Percentiles rank a stretch among this genome's conserved stretches.
These are phyloP conservation scores for Melanogrammus aeglefinus DNA, from an alignment of 2,797 vertebrate genomes.

Conservation along the genomic window DNA sequence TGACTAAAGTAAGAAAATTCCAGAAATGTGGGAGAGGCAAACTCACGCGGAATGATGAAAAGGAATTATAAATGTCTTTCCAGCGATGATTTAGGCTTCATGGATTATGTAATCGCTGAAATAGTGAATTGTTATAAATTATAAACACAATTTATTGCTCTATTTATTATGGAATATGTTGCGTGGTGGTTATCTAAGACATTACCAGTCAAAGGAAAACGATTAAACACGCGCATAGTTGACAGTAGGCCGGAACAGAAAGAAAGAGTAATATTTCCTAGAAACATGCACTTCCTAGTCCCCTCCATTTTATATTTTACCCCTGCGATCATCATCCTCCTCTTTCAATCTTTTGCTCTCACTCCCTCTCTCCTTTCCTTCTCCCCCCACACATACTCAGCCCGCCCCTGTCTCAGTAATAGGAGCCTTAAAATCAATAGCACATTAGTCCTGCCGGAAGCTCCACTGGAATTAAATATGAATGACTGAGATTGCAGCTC, in stretches of 20 bases:
- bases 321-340: constrained; percentile 37
- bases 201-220: constrained; percentile 15
- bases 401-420: constrained; percentile 68
- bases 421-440: constrained; percentile 81
- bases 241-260: constrained; percentile 16
- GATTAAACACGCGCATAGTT: constrained; percentile 26
- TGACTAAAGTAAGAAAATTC: constrained; percentile 25
- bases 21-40: constrained; percentile 35
- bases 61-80: not conserved
- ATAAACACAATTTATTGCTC: constrained; percentile 31
- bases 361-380: constrained; percentile 49
- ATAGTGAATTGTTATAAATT: constrained; percentile 31
- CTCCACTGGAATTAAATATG: constrained; percentile 81
- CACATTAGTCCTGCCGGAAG: constrained; percentile 81
- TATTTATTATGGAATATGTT: constrained; percentile 22
- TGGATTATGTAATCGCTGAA: constrained; percentile 9
- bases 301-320: constrained; percentile 37
- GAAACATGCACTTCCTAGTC: constrained; percentile 35
- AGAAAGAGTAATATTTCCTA: constrained; percentile 45
- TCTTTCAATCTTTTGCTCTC: constrained; percentile 58
- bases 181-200: constrained; percentile 9
- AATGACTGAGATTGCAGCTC: constrained; percentile 80
- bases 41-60: constrained; percentile 30
- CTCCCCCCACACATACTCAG: constrained; percentile 39
- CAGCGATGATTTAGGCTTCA: constrained; percentile 5